Evolutionary conservation across 1,140 invertebrate genomes (phyloP).

Genomic region (Pseudachorutes palmiensis): DNA sequence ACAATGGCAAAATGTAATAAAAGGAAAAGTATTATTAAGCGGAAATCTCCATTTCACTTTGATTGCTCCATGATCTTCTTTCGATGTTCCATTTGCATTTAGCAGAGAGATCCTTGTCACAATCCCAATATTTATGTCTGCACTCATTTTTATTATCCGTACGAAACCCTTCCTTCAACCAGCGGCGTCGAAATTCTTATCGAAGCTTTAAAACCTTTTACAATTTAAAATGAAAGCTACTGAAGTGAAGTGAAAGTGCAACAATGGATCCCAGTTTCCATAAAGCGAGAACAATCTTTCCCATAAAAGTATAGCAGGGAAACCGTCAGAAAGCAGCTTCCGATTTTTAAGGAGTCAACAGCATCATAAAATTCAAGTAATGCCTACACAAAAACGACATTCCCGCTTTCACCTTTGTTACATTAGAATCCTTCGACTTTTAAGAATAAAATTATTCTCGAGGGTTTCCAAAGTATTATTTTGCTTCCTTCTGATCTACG

Average conservation of each 20-base stretch:
- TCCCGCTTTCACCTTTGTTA: background rate
- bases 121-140: conserved; percentile 4
- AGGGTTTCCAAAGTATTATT: background rate
- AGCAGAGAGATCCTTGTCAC: background rate
- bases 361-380: background rate
- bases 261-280: background rate
- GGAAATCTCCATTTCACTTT: conserved; percentile 1
- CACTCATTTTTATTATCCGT: conserved; percentile 1
- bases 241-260: background rate
- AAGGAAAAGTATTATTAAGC: background rate
- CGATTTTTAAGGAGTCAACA: background rate
- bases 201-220: background rate
- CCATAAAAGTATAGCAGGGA: background rate
- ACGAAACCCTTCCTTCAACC: background rate
- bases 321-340: background rate
- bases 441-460: background rate
- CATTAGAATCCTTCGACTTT: background rate
- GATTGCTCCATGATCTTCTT: background rate
- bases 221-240: conserved; percentile 1
- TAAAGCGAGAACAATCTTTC: background rate
- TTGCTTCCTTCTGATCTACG: background rate
- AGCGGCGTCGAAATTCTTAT: background rate
- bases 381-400: background rate
- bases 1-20: background rate
- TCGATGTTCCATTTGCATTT: too few species aligned